Percentiles rank a stretch among this genome's conserved stretches.
Conservation (phyloP, 2,797 vertebrate species). For the Glyptemys insculpta region DNA sequence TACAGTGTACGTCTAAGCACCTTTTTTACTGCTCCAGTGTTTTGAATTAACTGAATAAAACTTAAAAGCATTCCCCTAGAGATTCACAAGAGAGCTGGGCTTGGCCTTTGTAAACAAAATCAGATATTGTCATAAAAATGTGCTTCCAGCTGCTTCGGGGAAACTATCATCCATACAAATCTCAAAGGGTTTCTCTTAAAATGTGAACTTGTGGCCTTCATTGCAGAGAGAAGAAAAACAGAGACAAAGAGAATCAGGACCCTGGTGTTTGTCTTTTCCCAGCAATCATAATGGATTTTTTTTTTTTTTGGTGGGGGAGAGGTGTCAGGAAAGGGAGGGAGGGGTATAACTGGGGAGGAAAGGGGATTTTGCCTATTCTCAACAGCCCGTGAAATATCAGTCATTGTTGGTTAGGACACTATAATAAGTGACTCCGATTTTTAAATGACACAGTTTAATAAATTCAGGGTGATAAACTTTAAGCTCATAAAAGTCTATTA, state of each 20-base stretch:
- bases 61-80: slow-evolving; percentile 72
- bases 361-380: neutral
- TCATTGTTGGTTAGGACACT: neutral
- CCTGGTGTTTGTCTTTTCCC: slow-evolving; percentile 10
- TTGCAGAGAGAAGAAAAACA: neutral
- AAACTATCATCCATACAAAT: slow-evolving; percentile 67
- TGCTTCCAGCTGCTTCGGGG: slow-evolving; percentile 66
- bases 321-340: neutral
- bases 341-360: neutral
- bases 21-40: slow-evolving; percentile 73
- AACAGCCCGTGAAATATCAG: neutral
- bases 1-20: slow-evolving; percentile 71
- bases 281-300: neutral
- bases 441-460: neutral
- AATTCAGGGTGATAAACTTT: neutral
- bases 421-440: neutral
- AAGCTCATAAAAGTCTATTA: neutral
- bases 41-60: slow-evolving; percentile 78
- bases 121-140: slow-evolving; percentile 68
- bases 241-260: neutral
- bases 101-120: slow-evolving; percentile 76
- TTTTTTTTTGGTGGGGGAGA: neutral
- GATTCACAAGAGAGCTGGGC: slow-evolving; percentile 51
- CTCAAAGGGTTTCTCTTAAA: slow-evolving; percentile 59
- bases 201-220: slow-evolving; percentile 37